phyloP scores from a whole-genome alignment of 2,113 vertebrate genomes.

The Spea multiplicata region DNA sequence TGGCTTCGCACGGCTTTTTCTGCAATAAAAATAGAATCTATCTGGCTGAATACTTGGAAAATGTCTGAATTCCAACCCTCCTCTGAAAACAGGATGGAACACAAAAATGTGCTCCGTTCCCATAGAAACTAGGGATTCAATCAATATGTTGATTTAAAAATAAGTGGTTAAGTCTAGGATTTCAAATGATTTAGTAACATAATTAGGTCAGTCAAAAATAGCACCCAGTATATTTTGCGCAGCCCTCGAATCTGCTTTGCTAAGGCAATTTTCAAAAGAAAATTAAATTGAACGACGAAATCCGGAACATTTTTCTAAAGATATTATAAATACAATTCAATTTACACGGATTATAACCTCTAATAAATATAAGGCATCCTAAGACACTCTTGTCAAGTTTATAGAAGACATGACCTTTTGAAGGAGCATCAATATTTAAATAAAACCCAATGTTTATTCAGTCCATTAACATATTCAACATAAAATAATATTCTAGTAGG shows the following conservation, averaged over 20 bases:
- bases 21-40: too few species aligned
- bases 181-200: slow-evolving; percentile 33
- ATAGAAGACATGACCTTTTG: too few species aligned
- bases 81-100: neutral
- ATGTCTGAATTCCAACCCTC: too few species aligned
- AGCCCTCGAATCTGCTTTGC: neutral
- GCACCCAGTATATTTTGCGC: neutral
- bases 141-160: slow-evolving; percentile 61
- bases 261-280: neutral
- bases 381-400: too few species aligned
- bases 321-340: neutral
- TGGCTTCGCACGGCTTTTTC: too few species aligned
- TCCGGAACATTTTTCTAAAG: neutral
- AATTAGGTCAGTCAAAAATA: slow-evolving; percentile 21
- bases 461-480: too few species aligned
- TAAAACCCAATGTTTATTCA: too few species aligned
- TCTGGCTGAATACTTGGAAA: too few species aligned
- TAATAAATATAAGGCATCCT: neutral
- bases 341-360: neutral
- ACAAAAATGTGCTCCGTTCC: slow-evolving; percentile 61
- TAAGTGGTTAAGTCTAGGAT: slow-evolving; percentile 42
- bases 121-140: slow-evolving; percentile 67
- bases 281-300: too few species aligned
- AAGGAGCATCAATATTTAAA: too few species aligned
- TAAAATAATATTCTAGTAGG: too few species aligned